Conservation (phyloP, 1,140 invertebrate species). For the Lepidurus apus region DNA sequence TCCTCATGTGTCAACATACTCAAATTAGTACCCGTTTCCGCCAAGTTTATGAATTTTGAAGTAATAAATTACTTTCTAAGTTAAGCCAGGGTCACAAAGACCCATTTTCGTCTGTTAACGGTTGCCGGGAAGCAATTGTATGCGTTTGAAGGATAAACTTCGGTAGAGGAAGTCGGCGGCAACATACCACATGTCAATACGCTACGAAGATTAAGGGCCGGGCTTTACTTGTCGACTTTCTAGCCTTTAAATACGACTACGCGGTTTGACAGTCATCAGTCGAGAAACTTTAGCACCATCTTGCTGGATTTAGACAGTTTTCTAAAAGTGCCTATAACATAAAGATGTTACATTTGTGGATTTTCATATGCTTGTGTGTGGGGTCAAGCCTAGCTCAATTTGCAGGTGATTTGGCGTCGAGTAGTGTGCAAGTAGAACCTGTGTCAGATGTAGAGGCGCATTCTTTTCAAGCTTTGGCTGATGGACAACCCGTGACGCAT, state of each 20-base stretch:
- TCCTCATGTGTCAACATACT: no score
- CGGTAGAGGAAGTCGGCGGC: not conserved
- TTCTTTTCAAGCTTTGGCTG: not conserved
- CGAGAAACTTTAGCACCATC: not conserved
- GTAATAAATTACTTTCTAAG: no score
- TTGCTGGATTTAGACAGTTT: not conserved
- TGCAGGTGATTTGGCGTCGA: not conserved
- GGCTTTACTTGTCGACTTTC: not conserved
- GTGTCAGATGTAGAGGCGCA: not conserved
- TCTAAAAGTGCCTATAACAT: not conserved
- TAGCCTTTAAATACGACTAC: conserved; percentile 7
- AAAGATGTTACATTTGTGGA: not conserved
- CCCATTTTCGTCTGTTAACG: no score
- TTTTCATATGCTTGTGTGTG: not conserved
- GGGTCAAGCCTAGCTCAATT: not conserved
- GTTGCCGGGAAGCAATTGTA: not conserved
- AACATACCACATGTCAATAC: not conserved
- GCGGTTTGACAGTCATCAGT: not conserved
- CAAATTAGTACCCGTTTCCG: no score
- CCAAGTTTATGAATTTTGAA: no score
- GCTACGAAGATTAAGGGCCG: not conserved
- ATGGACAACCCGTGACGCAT: not conserved
- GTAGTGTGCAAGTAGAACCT: conserved; percentile 13
- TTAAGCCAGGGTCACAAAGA: no score
- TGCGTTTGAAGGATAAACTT: not conserved